These are phyloP conservation scores for Balaeniceps rex DNA, from an alignment of 2,113 vertebrate genomes.

Conservation along the genomic window DNA sequence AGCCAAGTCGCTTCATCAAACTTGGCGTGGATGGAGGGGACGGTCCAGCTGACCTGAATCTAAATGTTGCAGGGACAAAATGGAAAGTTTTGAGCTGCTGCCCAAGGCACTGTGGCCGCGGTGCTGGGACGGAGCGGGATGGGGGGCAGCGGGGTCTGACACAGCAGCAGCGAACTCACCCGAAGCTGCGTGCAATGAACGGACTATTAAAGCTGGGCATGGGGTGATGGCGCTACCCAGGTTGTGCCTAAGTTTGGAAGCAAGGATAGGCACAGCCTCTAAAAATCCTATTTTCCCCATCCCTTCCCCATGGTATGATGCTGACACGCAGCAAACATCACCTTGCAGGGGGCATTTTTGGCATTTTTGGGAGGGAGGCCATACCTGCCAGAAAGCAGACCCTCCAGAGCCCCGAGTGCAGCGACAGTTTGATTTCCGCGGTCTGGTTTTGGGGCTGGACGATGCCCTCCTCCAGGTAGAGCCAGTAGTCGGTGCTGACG, in stretches of 20 bases:
- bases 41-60: conserved; percentile 14
- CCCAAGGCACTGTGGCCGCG: not conserved
- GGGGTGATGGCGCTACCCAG: not conserved
- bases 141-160: not conserved
- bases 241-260: not conserved
- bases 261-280: not conserved
- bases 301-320: rapidly evolving
- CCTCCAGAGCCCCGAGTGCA: conserved; percentile 94
- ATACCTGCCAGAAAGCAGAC: conserved; percentile 93
- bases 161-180: not conserved
- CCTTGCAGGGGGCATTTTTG: not conserved
- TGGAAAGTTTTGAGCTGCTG: not conserved
- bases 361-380: rapidly evolving
- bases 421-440: conserved; percentile 83
- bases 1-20: not conserved
- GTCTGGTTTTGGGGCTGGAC: conserved; percentile 91
- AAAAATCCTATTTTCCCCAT: not conserved
- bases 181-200: not conserved
- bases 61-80: not conserved
- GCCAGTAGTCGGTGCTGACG: conserved; percentile 96
- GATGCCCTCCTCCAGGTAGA: conserved; percentile 92
- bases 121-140: not conserved
- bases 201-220: not conserved
- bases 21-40: not conserved
- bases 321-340: not conserved